Evolutionary conservation across 2,888 invertebrate genomes (phyloP).

Genomic region (Euproctis similis): DNA sequence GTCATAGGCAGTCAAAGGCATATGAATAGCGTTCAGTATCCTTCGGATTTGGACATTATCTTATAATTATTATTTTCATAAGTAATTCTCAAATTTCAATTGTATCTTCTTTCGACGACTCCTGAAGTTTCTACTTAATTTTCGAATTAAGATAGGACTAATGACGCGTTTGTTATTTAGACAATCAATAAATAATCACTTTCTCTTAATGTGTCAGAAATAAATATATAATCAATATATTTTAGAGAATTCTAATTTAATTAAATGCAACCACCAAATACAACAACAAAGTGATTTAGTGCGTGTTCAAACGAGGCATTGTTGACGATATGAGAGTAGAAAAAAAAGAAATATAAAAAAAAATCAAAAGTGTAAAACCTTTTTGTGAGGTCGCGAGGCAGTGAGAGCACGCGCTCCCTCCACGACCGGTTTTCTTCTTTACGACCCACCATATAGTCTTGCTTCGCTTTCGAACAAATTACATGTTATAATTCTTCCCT

Average conservation of each 20-base stretch:
- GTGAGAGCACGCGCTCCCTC: constrained; percentile 67
- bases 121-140: no score
- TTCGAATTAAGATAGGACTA: no score
- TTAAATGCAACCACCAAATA: constrained; percentile 54
- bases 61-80: no score
- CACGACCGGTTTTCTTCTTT: constrained; percentile 68
- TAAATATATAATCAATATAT: constrained; percentile 24
- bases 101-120: no score
- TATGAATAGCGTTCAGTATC: no score
- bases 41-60: no score
- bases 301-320: constrained; percentile 55
- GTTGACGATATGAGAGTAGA: constrained; percentile 62
- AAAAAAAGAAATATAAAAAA: constrained; percentile 48
- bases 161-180: no score
- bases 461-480: constrained; percentile 71
- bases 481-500: constrained; percentile 73
- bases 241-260: constrained; percentile 40
- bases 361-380: constrained; percentile 68
- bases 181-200: no score
- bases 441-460: constrained; percentile 73
- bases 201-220: no score
- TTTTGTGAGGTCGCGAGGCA: constrained; percentile 71
- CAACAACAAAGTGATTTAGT: constrained; percentile 61
- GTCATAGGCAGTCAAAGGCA: no score
- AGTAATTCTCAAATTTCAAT: no score